Evolutionary conservation across 2,888 invertebrate species (phyloP), one percentile per base, ranked within the genome.

Genomic region (Drosophila merina): DNA sequence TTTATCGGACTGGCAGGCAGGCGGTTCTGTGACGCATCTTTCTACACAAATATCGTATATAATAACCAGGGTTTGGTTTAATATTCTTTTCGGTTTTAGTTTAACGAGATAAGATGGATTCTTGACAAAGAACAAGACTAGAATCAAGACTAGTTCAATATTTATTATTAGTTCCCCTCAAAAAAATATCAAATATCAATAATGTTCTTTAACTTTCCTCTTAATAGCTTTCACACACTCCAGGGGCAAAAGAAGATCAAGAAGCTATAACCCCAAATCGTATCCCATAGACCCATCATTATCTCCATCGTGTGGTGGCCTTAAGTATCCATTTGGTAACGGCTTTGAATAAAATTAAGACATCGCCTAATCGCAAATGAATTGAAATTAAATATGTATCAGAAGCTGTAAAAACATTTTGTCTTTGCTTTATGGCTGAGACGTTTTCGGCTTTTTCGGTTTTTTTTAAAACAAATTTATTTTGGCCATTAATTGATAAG

Each of bases 201-300:
- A 14, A 14, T 14, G 14, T 14, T 14, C 20, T 20, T 20, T 20
- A 20, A 2, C n/a, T 36, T 5, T 5, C 1, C 36, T 36, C n/a
- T 82, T 87, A 86, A 82, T 79, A 59, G 86, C 83, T 77, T 87
- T 82, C 88, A 87, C 88, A 87, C 82, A 86, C 72, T 86, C 57
- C 70, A 31, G 70, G 73, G 72, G 72, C 26, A 51, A 64, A 57
- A 28, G 31, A 57, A 3, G 31, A 38, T 42, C 9, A 49, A 63
- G 5, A 62, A 62, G 30, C 64, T 49, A n/a, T 64, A 57, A 40
- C 40, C 52, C 30, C 28, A 33, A 44, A 26, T 20, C 2, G 20
- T 20, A 20, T 20, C 20, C 20, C 20, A 1, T 20, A 20, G 20
- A 45, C 26, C 64, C 73, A 67, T 74, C 74, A 50, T 67, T 67